These are phyloP conservation scores for Melanotus villosus DNA, from an alignment of 2,888 invertebrate species.

Conservation along the genomic window DNA sequence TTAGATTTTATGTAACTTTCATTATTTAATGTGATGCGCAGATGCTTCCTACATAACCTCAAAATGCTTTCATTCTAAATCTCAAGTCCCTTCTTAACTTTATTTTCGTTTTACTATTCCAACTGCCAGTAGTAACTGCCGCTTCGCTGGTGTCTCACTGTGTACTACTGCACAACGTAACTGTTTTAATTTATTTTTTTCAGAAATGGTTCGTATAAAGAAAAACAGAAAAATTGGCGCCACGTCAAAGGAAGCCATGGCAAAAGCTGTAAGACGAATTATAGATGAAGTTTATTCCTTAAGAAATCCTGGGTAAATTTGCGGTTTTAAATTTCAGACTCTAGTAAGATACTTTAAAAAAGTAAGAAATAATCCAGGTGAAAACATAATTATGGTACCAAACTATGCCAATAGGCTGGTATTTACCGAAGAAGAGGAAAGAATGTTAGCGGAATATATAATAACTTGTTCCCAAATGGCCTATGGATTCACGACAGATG, in stretches of 20 bases:
- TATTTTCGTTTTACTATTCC: constrained; percentile 1
- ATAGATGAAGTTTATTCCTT: constrained; percentile 9
- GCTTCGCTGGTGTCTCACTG: too few species aligned
- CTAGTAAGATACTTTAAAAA: constrained; percentile 5
- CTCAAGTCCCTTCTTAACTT: not conserved
- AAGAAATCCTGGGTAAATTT: constrained; percentile 2
- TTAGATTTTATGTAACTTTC: not conserved
- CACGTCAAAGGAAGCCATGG: constrained; percentile 18
- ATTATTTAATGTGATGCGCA: not conserved
- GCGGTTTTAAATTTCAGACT: not conserved
- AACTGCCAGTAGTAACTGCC: not conserved
- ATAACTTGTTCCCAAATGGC: not conserved
- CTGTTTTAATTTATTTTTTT: not conserved
- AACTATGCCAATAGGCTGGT: not conserved
- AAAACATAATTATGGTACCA: not conserved
- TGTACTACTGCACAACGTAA: constrained; percentile 2
- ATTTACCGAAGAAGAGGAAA: not conserved
- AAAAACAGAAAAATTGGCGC: constrained; percentile 13
- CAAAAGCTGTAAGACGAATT: not conserved
- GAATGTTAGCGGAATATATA: not conserved
- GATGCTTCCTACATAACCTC: not conserved
- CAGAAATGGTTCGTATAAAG: constrained; percentile 5
- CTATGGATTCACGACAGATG: not conserved
- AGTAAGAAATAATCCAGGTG: not conserved
- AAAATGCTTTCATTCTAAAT: not conserved